Evolutionary conservation across 2,797 vertebrate genomes (phyloP).

Genomic region (Cyprinella venusta): DNA sequence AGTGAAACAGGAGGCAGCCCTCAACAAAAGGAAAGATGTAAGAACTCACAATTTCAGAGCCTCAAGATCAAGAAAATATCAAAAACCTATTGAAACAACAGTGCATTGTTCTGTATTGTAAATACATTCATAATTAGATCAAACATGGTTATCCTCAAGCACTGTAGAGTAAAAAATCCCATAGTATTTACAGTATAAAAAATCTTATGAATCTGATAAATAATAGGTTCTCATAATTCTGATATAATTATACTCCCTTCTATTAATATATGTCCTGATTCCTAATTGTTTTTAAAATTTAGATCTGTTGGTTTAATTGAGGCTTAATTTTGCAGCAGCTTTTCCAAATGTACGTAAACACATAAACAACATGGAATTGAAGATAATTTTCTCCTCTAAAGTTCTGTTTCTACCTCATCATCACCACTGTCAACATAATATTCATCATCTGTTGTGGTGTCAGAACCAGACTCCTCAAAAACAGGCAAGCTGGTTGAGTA

Average conservation of each 20-base stretch:
- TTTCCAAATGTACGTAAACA: conserved; percentile 13
- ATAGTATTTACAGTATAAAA: not conserved
- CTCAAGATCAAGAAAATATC: not conserved
- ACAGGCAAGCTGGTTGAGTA: conserved; percentile 71
- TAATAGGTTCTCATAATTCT: not conserved
- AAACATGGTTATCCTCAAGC: conserved; percentile 2
- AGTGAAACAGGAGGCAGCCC: conserved; percentile 5
- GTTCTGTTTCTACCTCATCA: conserved; percentile 89
- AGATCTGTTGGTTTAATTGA: not conserved
- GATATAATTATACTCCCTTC: not conserved
- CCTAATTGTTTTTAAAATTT: not conserved
- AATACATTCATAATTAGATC: conserved; percentile 37
- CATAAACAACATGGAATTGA: not conserved
- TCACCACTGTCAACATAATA: conserved; percentile 83
- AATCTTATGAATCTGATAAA: not conserved
- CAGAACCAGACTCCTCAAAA: conserved; percentile 82
- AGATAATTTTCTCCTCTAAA: conserved; percentile 69
- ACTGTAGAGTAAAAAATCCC: conserved; percentile 1
- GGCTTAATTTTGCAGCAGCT: not conserved
- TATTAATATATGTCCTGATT: not conserved
- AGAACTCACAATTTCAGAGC: conserved; percentile 12
- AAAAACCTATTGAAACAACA: not conserved
- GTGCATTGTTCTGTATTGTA: conserved; percentile 9
- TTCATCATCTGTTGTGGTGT: conserved; percentile 91
- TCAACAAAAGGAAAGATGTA: not conserved